Conservation (phyloP, 2,113 vertebrate genomes). For the Anoplopoma fimbria region DNA sequence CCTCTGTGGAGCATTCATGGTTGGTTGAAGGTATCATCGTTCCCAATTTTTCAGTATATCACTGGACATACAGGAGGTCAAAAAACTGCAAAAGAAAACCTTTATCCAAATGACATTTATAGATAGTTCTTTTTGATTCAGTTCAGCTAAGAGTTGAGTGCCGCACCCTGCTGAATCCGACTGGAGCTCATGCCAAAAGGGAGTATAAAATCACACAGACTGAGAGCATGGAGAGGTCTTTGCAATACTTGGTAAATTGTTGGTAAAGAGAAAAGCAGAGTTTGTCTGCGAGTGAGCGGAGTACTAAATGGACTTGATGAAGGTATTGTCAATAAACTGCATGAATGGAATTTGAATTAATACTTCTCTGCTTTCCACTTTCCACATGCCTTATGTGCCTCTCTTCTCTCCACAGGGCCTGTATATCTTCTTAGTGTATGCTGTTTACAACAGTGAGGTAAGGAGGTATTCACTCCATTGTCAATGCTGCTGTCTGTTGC, state of each 20-base stretch:
- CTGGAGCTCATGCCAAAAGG: constrained; percentile 22
- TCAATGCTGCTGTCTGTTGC: constrained; percentile 12
- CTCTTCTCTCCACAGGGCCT: constrained; percentile 85
- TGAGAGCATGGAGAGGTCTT: constrained; percentile 16
- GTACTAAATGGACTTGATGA: constrained; percentile 35
- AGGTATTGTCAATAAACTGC: constrained; percentile 23
- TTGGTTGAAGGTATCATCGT: background rate
- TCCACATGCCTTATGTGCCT: background rate
- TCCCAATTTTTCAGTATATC: background rate
- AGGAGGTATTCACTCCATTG: constrained; percentile 59
- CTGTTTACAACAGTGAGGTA: constrained; percentile 92
- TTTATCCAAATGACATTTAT: background rate
- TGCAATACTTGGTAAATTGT: background rate
- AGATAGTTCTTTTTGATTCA: background rate
- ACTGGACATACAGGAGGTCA: background rate
- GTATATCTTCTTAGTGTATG: constrained; percentile 94
- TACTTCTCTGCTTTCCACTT: constrained; percentile 7
- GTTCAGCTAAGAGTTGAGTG: constrained; percentile 2
- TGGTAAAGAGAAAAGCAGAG: constrained; percentile 15
- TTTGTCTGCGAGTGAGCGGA: constrained; percentile 13
- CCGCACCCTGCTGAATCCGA: constrained; percentile 7
- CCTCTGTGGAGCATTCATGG: background rate
- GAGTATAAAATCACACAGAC: constrained; percentile 36
- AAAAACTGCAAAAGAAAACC: background rate
- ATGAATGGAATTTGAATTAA: constrained; percentile 20